Evolutionary conservation across 92 coral and sea anemone genomes (phyloP), one percentile per base, ranked within the genome.

Genomic region (Epizoanthus stellaris): DNA sequence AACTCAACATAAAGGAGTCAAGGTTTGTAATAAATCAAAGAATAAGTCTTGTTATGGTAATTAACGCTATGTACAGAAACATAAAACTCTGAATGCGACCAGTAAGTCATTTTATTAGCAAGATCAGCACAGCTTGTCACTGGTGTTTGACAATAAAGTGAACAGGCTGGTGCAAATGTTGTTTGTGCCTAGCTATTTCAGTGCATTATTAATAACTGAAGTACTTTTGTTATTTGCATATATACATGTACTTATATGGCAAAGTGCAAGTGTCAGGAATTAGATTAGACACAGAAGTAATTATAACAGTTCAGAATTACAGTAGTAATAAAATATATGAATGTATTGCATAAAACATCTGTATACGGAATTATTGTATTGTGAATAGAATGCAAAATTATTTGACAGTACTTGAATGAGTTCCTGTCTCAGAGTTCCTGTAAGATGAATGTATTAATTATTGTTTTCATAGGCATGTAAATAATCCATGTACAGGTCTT

Each of bases 141-240:
- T 34, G 21, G n/a, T 30, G 47, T 34, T 66, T 68, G 73, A 68
- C 43, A 68, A 43, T 10, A 38, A 38, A 68, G 42, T 68, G 73
- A 19, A 68, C 42, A 68, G n/a, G n/a, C 9, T 38, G 73, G 42
- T 66, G 13, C 30, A 36, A 15, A 68, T 6, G 3, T 45, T 52
- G 14, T 52, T 52, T 72, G 21, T 17, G 47, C n/a, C 17, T 47
- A n/a, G n/a, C n/a, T n/a, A 17, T 25, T 43, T 45, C 20, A 42
- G 47, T 72, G n/a, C 19, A 72, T 72, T 72, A 72, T 72, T 72
- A 72, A 72, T 47, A 45, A 49, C 30, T 72, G 20, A 72, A 72
- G 52, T 34, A n/a, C 11, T 19, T 12, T 2, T 2, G 5, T 13
- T 47, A 72, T 43, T 72, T 72, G 77, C 77, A 72, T 72, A 30